Evolutionary conservation across 2,113 vertebrate species (phyloP).

Genomic region (Strix uralensis): DNA sequence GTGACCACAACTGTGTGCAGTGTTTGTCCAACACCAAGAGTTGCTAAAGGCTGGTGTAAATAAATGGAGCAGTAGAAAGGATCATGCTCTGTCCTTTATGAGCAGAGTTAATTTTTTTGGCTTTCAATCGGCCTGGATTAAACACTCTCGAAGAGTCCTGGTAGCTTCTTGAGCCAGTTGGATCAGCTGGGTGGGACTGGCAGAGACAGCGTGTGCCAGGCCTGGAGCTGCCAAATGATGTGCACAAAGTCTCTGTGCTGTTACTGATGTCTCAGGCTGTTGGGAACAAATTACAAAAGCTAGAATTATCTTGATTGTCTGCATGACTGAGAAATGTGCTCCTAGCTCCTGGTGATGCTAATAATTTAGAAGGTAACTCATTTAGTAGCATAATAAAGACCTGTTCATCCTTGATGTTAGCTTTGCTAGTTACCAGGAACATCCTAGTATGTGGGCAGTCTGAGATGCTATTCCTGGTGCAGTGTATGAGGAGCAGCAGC

Average conservation of each 20-base stretch:
- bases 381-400: background rate
- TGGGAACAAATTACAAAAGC: conserved; percentile 35
- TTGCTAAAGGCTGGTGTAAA: background rate
- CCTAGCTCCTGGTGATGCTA: background rate
- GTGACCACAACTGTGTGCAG: rapidly evolving
- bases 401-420: background rate
- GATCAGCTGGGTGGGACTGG: conserved; percentile 51
- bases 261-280: conserved; percentile 21
- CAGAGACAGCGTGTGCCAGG: conserved; percentile 30
- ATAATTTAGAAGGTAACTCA: background rate
- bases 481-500: conserved; percentile 5
- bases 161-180: conserved; percentile 41
- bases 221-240: conserved; percentile 22
- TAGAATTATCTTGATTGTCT: conserved; percentile 35
- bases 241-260: background rate
- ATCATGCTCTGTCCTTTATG: background rate
- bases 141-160: conserved; percentile 30
- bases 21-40: background rate
- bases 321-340: conserved; percentile 4
- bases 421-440: conserved; percentile 23
- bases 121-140: background rate
- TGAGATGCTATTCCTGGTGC: conserved; percentile 52
- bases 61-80: background rate
- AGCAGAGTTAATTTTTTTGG: background rate
- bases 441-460: conserved; percentile 31